A percentile compares a stretch with the other conserved stretches of the same genome.
These are phyloP conservation scores for Cepaea hortensis DNA, from an alignment of 2,888 invertebrate species.

Conservation along the genomic window DNA sequence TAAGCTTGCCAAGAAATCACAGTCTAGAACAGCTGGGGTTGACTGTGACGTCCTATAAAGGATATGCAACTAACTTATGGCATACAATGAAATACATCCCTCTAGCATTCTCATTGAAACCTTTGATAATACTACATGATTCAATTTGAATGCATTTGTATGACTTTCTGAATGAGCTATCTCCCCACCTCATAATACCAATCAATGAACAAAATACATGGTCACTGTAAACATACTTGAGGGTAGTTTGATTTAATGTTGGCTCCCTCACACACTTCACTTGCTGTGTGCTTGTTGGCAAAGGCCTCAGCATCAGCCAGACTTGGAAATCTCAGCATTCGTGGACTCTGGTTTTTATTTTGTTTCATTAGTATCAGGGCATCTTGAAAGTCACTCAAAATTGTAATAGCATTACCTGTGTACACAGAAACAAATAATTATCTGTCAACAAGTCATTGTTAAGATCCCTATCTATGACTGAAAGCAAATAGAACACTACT, in stretches of 20 bases:
- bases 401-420: constrained; percentile 34
- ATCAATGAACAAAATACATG: no score
- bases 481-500: not conserved
- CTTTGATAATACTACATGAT: no score
- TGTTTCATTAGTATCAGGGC: constrained; percentile 48
- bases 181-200: no score
- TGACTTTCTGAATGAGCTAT: no score
- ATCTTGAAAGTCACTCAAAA: constrained; percentile 28
- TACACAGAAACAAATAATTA: not conserved
- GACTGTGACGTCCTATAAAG: no score
- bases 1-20: no score
- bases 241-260: constrained; percentile 42
- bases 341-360: constrained; percentile 35
- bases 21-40: no score
- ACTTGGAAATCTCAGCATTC: constrained; percentile 45
- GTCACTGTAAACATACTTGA: constrained; percentile 6
- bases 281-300: constrained; percentile 38
- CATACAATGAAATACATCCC: no score
- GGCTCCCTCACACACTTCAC: constrained; percentile 45
- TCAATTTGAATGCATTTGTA: no score
- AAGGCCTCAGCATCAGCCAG: constrained; percentile 36
- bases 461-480: not conserved
- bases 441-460: not conserved
- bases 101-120: no score
- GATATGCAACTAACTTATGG: no score